Evolutionary conservation across 2,113 vertebrate species (phyloP).

Genomic region (Nerophis ophidion): DNA sequence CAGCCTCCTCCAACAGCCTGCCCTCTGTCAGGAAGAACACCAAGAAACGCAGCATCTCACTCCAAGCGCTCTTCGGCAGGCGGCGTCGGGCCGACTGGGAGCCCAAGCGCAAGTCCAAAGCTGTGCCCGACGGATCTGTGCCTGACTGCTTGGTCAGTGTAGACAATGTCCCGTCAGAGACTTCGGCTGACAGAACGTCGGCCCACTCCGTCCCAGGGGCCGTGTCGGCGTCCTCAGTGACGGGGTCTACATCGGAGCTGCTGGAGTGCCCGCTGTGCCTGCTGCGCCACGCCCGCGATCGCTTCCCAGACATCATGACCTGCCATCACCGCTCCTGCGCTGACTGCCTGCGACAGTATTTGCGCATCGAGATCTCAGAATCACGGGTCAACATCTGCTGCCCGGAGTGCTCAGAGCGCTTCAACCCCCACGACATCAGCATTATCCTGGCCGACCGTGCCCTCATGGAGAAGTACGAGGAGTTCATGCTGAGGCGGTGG

Average conservation of each 20-base stretch:
- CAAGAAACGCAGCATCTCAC: constrained; percentile 89
- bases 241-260: constrained; percentile 69
- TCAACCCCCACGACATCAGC: constrained; percentile 95
- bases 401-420: constrained; percentile 94
- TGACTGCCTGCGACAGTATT: constrained; percentile 95
- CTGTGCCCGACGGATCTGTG: constrained; percentile 62
- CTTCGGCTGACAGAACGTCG: constrained; percentile 57
- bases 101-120: constrained; percentile 80
- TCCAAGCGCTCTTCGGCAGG: constrained; percentile 84
- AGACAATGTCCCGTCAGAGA: constrained; percentile 86
- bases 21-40: constrained; percentile 91
- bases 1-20: constrained; percentile 87
- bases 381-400: constrained; percentile 97
- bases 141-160: constrained; percentile 81
- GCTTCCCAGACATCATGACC: constrained; percentile 97
- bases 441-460: constrained; percentile 89
- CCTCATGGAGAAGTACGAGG: constrained; percentile 98
- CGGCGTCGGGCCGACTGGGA: constrained; percentile 74
- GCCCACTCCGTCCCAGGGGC: constrained; percentile 59
- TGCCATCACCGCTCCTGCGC: constrained; percentile 95
- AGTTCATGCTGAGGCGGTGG: constrained; percentile 97
- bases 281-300: constrained; percentile 84
- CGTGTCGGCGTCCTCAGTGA: constrained; percentile 49
- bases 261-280: constrained; percentile 97
- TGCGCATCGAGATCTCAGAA: constrained; percentile 97